Base-by-base conservation (phyloP, 2,888 invertebrate species). In the Pseudococcus longispinus region DNA sequence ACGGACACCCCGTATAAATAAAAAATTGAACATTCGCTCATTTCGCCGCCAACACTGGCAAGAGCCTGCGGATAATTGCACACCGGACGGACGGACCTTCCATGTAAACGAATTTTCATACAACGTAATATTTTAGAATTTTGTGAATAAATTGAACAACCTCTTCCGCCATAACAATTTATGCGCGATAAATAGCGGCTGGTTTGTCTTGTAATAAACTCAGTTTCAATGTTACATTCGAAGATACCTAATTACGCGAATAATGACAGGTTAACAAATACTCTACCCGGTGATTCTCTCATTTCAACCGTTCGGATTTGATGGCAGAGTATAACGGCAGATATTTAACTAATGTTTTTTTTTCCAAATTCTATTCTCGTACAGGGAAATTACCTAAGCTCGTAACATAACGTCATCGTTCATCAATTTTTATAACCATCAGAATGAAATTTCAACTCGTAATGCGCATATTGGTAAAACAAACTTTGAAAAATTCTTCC, bases 261-360 rank as follows among this genome's bases (percentile, higher is more conserved):
- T 70, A 70, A 70, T 70, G 70, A 70, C 70, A 70, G 70, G 70
- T 70, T 70, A 70, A 70, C 70, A 70, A 70, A 29, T 18, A 70
- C 15, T 3, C 15, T 26, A 65, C 23, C 9, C 15, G 15, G 26
- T 26, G 65, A 70, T 70, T 29, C 29, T 29, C 60, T 29, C 29
- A 26, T 65, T 70, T 29, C 70, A 5, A 18, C 8, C 15, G 29
- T 18, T 70, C 26, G 37, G 11, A 70, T 18, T 70, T 4, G 11
- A 65, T 26, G 65, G 65, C 9, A 65, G 1, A 26, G 65, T 55
- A 55, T 70, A 70, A 70, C 70, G 70, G 23, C 11, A 60, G 23
- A 20, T 32, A 70, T 70, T 70, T 70, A 70, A 15, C 70, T 70
- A 18, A 70, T 29, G 29, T 9, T 29, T 29, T 70, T 70, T 70